Base-by-base conservation (phyloP, 2,797 vertebrate genomes). In the Zalophus californianus region DNA sequence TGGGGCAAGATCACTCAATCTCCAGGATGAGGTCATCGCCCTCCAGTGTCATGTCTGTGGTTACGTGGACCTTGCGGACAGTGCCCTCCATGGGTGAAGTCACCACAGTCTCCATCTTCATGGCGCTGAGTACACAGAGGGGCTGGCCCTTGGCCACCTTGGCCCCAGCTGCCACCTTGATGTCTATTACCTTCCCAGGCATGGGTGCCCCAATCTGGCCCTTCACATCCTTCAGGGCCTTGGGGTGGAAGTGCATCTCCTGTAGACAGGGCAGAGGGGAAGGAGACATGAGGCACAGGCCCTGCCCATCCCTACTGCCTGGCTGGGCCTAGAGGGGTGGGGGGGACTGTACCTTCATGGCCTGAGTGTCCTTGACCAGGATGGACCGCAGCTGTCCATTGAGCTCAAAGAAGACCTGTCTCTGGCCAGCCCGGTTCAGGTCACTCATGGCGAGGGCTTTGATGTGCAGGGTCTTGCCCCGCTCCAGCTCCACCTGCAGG, bases 41-140 rank as follows among this genome's bases (percentile, higher is more conserved):
- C 98, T 99, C 99, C 97, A 99, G 98, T 93, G 99, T 99, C 98
- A 99, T 97, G 78, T 99, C 99, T 0, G 97, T 35, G 8, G 98
- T 98, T 70, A 99, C 99, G 0, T 99, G 98, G 52, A 99, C 90
- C 83, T 99, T 99, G 52, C 98, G 98, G 97, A 99, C 56, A 0
- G 98, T 99, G 60, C 99, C 99, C 0, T 98, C 96, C 97, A 99
- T 0, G 0, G 99, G 99, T 0, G 99, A 99, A 91, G 99, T 99
- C 97, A 99, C 99, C 98, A 99, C 99, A 0, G 98, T 99, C 99
- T 99, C 99, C 99, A 99, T 99, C 98, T 99, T 99, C 99, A 99
- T 99, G 98, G 99, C 99, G 0, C 99, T 99, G 86, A 99, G 99
- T 60, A 99, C 99, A 32, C 99, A 99, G n/a, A 99, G 99, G 0